Base-by-base conservation (phyloP, 2,888 invertebrate species). In the Ichneumoninae sp. region DNA sequence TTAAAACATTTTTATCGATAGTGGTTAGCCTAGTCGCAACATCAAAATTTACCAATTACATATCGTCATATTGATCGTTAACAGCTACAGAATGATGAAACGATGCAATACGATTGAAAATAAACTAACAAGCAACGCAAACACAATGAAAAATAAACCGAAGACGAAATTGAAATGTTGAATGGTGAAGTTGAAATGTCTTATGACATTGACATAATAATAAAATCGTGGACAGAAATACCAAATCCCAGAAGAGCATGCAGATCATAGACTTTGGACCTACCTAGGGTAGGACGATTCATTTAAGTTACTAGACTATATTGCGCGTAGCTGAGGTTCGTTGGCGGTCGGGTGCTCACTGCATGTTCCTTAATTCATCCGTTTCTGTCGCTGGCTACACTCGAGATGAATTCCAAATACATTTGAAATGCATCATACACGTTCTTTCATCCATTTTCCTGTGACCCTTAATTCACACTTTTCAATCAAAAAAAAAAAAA, bases 251-350 rank as follows among this genome's bases (percentile, higher is more conserved):
- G 62, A 65, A 26, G 60, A 50, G 65, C 84, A 84, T 78, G 84
- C 84, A 65, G 40, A 84, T 78, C 74, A 81, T 70, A 81, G 69
- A 84, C 57, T 75, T 75, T 50, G 7, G 57, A 84, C 81, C 78
- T 84, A 84, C 84, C 84, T 84, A 84, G 22, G 36, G 26, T 26
- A 50, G 47, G 74, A 70, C 50, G 75, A 65, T 80, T 66, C 40
- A 36, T 69, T 69, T 75, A 57, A 62, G 30, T 62, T 62, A 47
- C 44, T 47, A 13, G 44, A 4, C 13, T 40, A 10, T 40, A 40
- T 40, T 36, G 36, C 36, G 36, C 36, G 36, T 8, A 36, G 36
- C 36, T 36, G 36, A 44, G 3, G 3, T 44, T 47, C 5, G 16
- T 47, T 47, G 16, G 44, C 16, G 16, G 3, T 47, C 44, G 16